Base-by-base conservation (phyloP, 1,140 invertebrate genomes). In the Sweltsa coloradensis region DNA sequence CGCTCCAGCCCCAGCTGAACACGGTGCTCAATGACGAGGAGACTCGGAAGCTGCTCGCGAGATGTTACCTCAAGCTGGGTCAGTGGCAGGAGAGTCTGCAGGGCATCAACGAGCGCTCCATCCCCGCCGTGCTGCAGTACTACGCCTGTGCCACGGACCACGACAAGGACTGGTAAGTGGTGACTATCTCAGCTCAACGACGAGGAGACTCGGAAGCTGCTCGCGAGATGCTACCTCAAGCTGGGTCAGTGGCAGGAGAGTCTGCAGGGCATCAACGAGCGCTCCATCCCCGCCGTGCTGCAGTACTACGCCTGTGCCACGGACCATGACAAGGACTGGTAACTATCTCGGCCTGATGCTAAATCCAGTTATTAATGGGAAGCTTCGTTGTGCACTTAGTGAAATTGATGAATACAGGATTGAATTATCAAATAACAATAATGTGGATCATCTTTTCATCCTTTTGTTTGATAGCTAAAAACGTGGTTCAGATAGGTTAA, bases 231-330 rank as follows among this genome's bases (percentile, higher is more conserved):
- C 60, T 93, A 91, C 57, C 66, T 95, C 7, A 91, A 94, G 63
- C 66, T 96, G 5, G 93, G 91, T 4, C 78, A 87, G 47, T 96
- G 92, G 92, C 78, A 90, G 54, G 88, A 92, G 59, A 77, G 79
- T 29, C 60, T 93, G 3, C 72, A 87, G 55, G 87, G 85, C 1
- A 78, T 89, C 2, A 85, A 81, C 34, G 81, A 89, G 53, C 61
- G 72, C 2, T 89, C 88, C 0, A 89, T 94, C 41, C 78, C 81
- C 0, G 75, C 80, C 14, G 85, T 97, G 1, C 65, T 98, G 3
- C 76, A 84, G 21, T 93, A 82, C 54, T 98, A 93, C 60, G 26
- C 61, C 67, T 41, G 66, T 42, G 77, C 80, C 1, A 78, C 75
- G 26, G 71, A 77, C 49, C 68, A 74, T 53, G 74, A 82, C 54